Base-by-base conservation (phyloP, 2,113 vertebrate species). In the Malaclemys terrapin region DNA sequence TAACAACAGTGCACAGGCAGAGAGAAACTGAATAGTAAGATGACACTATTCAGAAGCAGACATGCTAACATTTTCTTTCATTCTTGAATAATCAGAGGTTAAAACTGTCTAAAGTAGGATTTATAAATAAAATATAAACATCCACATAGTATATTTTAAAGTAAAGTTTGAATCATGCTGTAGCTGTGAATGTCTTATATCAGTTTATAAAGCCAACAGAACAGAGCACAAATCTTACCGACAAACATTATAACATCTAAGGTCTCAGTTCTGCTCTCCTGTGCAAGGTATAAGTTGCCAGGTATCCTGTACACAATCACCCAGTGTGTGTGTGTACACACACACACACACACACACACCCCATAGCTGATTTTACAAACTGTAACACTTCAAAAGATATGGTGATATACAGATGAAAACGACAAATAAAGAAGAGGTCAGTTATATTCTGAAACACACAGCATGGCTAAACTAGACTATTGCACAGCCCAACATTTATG, bases 11-110 rank as follows among this genome's bases (percentile, higher is more conserved):
- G 57, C 62, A 75, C 38, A 78, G 65, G 56, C 45, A 84, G 89
- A 91, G n/a, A 35, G 53, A 35, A 84, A 81, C 10, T 76, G n/a
- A 91, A 82, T 79, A 76, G 81, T 47, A 90, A 96, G 14, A 27
- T 17, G 78, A 91, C 31, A 83, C 84, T n/a, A 79, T 12, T 93
- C 89, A 85, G 90, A 38, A 53, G 84, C n/a, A 62, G 42, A 72
- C 90, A 84, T 56, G 84, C 38, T 82, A 88, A 80, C 54, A 14
- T 78, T 80, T 93, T 89, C 85, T 91, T 96, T 89, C 59, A 53
- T 53, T 27, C 10, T 5, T 90, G 76, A 85, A 86, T 47, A 83
- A 95, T 35, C 42, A n/a, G 49, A 59, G 31, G 52, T 54, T 85
- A 88, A 24, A 90, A 84, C 52, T 52, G 62, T 49, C 47, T 83